These are phyloP conservation scores for Catamblyrhynchus diadema DNA, from an alignment of 2,797 vertebrate species.

Conservation along the genomic window DNA sequence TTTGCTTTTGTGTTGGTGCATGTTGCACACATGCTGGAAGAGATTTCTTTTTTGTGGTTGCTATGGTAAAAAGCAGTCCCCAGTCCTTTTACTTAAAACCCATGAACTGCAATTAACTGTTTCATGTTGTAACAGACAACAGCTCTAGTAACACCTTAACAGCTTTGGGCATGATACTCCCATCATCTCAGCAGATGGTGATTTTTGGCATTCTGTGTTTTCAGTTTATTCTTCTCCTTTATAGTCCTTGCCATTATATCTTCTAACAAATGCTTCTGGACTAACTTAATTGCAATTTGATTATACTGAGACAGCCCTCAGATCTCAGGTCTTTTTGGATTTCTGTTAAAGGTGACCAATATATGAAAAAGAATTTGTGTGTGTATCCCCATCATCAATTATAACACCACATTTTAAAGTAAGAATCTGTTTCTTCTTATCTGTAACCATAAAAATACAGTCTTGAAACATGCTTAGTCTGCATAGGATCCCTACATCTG, in stretches of 20 bases:
- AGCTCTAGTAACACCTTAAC: constrained; percentile 70
- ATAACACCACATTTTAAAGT: not conserved
- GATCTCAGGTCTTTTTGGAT: not conserved
- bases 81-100: constrained; percentile 45
- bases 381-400: not conserved
- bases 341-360: not conserved
- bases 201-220: constrained; percentile 59
- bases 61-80: constrained; percentile 61
- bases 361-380: not conserved
- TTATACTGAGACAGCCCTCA: not conserved
- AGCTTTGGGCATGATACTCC: constrained; percentile 56
- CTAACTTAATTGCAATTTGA: not conserved
- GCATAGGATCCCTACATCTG: not conserved
- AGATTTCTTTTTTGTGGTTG: constrained; percentile 55
- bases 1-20: not conserved
- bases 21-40: constrained; percentile 5
- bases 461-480: not conserved
- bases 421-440: not conserved
- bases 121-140: constrained; percentile 58
- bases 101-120: constrained; percentile 64
- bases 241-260: constrained; percentile 34
- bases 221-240: constrained; percentile 55
- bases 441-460: not conserved
- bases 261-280: constrained; percentile 36
- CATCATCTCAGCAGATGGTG: constrained; percentile 64